These are phyloP conservation scores for Lophius americanus DNA, from an alignment of 2,797 vertebrate species.

Conservation along the genomic window DNA sequence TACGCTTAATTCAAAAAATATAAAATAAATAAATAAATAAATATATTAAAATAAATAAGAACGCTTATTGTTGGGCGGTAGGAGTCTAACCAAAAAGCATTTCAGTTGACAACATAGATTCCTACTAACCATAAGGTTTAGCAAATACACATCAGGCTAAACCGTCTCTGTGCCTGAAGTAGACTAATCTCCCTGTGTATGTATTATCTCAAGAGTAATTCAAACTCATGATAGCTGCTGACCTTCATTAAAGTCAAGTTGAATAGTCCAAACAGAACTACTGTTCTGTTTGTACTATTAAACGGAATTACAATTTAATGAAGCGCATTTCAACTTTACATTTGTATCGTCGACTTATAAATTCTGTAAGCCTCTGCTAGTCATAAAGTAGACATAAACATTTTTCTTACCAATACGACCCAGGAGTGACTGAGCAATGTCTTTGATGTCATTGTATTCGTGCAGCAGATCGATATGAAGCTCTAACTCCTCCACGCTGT, in stretches of 20 bases:
- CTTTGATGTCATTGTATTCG: conserved; percentile 96
- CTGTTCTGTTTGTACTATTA: too few species aligned
- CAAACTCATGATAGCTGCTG: too few species aligned
- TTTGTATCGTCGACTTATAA: not conserved
- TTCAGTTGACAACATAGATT: too few species aligned
- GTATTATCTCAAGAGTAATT: too few species aligned
- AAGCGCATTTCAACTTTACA: not conserved
- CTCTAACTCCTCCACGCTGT: conserved; percentile 86
- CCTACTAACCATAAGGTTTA: too few species aligned
- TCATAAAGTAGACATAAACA: not conserved
- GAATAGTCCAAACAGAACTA: not conserved
- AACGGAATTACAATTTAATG: not conserved
- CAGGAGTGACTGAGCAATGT: conserved; percentile 90
- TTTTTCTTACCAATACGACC: conserved; percentile 89
- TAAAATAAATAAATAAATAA: too few species aligned
- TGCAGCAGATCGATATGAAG: conserved; percentile 90
- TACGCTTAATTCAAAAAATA: not conserved
- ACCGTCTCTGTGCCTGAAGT: too few species aligned
- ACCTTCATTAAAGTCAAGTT: not conserved
- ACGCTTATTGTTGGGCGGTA: too few species aligned
- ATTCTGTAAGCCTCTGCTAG: not conserved
- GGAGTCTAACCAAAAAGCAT: too few species aligned
- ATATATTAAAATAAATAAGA: too few species aligned
- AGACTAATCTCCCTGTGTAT: too few species aligned
- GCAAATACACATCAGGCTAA: too few species aligned